Evolutionary conservation across 1,140 invertebrate species (phyloP).

Genomic region (Euwallacea similis): DNA sequence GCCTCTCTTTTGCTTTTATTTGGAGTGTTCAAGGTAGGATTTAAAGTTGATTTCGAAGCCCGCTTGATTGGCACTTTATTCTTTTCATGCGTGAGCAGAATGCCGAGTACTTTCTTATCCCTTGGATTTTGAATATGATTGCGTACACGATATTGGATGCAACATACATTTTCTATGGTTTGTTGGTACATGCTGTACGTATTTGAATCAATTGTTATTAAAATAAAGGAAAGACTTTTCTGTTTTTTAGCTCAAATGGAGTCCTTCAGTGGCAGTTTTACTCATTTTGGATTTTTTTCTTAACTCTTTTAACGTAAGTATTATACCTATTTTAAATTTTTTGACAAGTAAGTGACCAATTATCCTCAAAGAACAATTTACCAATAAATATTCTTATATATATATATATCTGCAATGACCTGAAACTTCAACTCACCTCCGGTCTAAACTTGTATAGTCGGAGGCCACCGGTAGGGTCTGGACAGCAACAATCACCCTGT

Average conservation of each 20-base stretch:
- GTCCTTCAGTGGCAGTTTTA: conserved; percentile 64
- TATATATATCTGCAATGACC: not conserved
- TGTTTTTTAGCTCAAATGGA: conserved; percentile 63
- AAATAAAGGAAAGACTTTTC: conserved; percentile 4
- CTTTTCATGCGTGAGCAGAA: not conserved
- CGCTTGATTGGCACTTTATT: no score
- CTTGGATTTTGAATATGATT: conserved; percentile 44
- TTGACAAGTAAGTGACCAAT: no score
- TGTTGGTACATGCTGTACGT: conserved; percentile 44
- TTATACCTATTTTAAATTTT: no score
- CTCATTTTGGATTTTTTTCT: conserved; percentile 68
- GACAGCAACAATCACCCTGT: no score
- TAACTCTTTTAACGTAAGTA: conserved; percentile 65
- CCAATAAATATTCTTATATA: not conserved
- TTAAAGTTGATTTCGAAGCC: no score
- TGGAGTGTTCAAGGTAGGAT: conserved; percentile 53
- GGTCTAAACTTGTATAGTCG: no score
- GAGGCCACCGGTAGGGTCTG: no score
- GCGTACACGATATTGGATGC: conserved; percentile 42
- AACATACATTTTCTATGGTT: conserved; percentile 40
- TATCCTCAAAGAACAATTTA: no score
- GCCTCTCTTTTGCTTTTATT: conserved; percentile 57
- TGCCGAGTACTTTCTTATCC: conserved; percentile 41
- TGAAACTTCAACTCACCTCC: no score
- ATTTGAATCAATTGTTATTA: not conserved